These are phyloP conservation scores for Homalodisca vitripennis DNA, from an alignment of 1,140 invertebrate genomes.

Conservation along the genomic window DNA sequence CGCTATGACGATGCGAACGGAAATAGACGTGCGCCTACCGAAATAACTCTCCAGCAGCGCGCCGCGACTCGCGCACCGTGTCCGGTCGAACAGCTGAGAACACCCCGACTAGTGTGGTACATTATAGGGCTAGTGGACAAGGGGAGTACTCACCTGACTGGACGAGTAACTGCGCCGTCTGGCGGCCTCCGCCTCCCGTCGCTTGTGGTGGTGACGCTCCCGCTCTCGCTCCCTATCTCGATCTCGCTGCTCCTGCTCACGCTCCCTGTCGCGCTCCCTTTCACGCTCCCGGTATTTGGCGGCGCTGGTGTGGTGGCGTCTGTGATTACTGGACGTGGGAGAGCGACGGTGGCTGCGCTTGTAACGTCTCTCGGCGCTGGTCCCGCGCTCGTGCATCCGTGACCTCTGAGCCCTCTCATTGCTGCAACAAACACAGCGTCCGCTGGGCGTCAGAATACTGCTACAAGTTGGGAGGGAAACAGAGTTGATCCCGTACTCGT, in stretches of 20 bases:
- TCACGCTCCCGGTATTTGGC: background rate
- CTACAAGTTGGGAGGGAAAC: too few species aligned
- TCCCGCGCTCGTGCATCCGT: slow-evolving; percentile 59
- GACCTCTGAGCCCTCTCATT: slow-evolving; percentile 59
- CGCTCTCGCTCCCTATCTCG: background rate
- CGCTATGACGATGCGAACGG: slow-evolving; percentile 11
- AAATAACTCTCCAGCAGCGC: slow-evolving; percentile 21
- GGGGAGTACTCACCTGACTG: slow-evolving; percentile 41
- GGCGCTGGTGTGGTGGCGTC: slow-evolving; percentile 45
- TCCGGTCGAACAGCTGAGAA: slow-evolving; percentile 17
- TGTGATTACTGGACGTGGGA: slow-evolving; percentile 52
- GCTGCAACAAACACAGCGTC: slow-evolving; percentile 47
- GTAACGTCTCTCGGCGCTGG: slow-evolving; percentile 59
- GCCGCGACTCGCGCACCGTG: background rate
- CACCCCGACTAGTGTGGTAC: background rate
- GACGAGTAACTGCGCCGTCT: slow-evolving; percentile 37
- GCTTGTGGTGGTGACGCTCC: slow-evolving; percentile 17
- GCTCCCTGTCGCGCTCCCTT: background rate
- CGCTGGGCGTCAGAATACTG: background rate
- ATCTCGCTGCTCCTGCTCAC: background rate
- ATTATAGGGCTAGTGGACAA: too few species aligned
- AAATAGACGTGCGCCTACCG: slow-evolving; percentile 26
- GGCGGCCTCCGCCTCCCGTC: slow-evolving; percentile 25
- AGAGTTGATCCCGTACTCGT: too few species aligned
- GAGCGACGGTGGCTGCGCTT: slow-evolving; percentile 61